Evolutionary conservation across 2,888 invertebrate genomes (phyloP).

Genomic region (Pristionchus entomophagus): DNA sequence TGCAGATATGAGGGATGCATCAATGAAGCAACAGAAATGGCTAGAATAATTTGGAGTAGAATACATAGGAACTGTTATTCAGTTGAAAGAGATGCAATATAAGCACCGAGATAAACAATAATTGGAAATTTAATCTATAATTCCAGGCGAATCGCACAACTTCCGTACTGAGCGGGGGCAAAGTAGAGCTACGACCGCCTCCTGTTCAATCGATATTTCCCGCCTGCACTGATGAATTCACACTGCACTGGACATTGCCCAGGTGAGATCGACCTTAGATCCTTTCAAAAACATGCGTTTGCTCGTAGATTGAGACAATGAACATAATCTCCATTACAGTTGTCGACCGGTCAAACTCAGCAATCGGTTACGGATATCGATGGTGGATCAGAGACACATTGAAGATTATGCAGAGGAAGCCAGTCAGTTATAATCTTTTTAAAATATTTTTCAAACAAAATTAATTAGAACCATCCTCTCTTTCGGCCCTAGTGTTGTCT

Average conservation of each 20-base stretch:
- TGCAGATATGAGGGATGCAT: constrained; percentile 10
- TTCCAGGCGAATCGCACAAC: background rate
- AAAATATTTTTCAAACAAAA: no score
- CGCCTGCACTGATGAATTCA: background rate
- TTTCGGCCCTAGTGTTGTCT: no score
- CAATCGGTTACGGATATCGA: constrained; percentile 31
- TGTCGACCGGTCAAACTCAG: background rate
- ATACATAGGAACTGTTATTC: background rate
- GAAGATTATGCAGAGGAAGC: constrained; percentile 31
- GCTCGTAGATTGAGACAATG: background rate
- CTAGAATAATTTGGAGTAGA: background rate
- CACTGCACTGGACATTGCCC: constrained; percentile 23
- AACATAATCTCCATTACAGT: background rate
- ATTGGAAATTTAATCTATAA: no score
- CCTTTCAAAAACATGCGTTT: background rate
- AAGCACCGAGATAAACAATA: no score
- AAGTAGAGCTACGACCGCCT: background rate
- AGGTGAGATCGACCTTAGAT: background rate
- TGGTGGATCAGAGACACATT: background rate
- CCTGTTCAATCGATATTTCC: constrained; percentile 29
- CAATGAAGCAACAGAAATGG: background rate
- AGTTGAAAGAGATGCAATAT: background rate
- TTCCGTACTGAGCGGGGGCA: background rate
- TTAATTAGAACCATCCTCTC: no score
- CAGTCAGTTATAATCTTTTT: background rate